Evolutionary conservation across 2,888 invertebrate genomes (phyloP).

Genomic region (Auanema sp.): DNA sequence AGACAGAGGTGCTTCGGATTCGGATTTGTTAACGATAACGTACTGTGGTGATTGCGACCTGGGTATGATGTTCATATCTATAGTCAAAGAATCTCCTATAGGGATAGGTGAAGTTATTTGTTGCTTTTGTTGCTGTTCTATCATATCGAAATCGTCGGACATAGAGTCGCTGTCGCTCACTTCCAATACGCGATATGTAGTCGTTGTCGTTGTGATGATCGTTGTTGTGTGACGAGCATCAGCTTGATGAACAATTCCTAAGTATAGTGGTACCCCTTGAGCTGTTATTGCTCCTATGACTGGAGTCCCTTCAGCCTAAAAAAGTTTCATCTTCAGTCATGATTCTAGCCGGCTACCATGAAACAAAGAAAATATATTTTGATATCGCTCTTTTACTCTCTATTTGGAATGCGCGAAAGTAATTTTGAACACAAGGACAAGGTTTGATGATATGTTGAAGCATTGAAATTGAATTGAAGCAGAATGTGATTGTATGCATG

Average conservation of each 20-base stretch:
- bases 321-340: no score
- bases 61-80: slow-evolving; percentile 46
- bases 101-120: slow-evolving; percentile 11
- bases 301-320: slow-evolving; percentile 49
- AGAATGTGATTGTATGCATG: no score
- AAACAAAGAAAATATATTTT: no score
- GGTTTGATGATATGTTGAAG: no score
- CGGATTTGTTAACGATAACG: slow-evolving; percentile 42
- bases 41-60: slow-evolving; percentile 38
- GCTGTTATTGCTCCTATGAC: slow-evolving; percentile 52
- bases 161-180: slow-evolving; percentile 42
- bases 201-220: slow-evolving; percentile 63
- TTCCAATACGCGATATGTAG: slow-evolving; percentile 53
- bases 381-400: no score
- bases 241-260: slow-evolving; percentile 48
- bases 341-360: no score
- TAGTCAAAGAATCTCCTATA: slow-evolving; percentile 27
- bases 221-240: slow-evolving; percentile 59
- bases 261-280: slow-evolving; percentile 53
- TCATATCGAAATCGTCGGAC: slow-evolving; percentile 39
- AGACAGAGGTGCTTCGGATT: slow-evolving; percentile 34
- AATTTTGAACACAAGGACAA: no score
- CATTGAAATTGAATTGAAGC: no score
- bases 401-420: no score
- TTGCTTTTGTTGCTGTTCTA: slow-evolving; percentile 24